Evolutionary conservation across 2,888 invertebrate species (phyloP), one percentile per base, ranked within the genome.

Genomic region (Punctoribates punctum): DNA sequence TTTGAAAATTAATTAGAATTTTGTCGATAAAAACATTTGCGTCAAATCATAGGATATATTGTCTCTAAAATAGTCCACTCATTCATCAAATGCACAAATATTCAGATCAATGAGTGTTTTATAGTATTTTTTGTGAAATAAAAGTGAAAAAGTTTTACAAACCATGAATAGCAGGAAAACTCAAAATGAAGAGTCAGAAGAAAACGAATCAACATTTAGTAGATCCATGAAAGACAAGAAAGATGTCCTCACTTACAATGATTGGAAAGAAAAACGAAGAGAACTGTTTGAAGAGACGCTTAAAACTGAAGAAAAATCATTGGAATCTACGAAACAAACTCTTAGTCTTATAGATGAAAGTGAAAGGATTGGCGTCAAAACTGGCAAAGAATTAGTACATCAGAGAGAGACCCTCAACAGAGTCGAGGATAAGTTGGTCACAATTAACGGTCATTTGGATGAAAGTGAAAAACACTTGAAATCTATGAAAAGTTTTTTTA

Each of bases 401-500:
- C 97, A 97, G 85, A 87, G 94, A 73, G 96, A 97, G 83, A 93
- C 94, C 83, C 86, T 97, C 34, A 91, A 94, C 83, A 91, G 90
- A 82, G 93, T 94, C 0, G 94, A 94, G 82, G 89, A 88, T 81
- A 89, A 94, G 81, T 86, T 96, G 48, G 95, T 95, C 82, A 91
- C 93, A 82, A 96, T 97, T 75, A 94, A 94, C 83, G 89, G 90
- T 20, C 92, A 93, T 51, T 85, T 96, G 76, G 89, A 93, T 81
- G 90, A 91, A 82, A 95, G 96, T 80, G 96, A 97, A 83, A 93
- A 93, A 83, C 96, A 96, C 85, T 89, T 97, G 77, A 95, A 94
- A 85, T 93, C 93, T 17, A 92, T 97, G 77, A 96, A 96, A 88
- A 96, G 96, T 82, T 92, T 98, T 2, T 98, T 98, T 86, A 95